Evolutionary conservation across 2,113 vertebrate species (phyloP), one percentile per base, ranked within the genome.

Genomic region (Cryptomyrus ogoouensis): DNA sequence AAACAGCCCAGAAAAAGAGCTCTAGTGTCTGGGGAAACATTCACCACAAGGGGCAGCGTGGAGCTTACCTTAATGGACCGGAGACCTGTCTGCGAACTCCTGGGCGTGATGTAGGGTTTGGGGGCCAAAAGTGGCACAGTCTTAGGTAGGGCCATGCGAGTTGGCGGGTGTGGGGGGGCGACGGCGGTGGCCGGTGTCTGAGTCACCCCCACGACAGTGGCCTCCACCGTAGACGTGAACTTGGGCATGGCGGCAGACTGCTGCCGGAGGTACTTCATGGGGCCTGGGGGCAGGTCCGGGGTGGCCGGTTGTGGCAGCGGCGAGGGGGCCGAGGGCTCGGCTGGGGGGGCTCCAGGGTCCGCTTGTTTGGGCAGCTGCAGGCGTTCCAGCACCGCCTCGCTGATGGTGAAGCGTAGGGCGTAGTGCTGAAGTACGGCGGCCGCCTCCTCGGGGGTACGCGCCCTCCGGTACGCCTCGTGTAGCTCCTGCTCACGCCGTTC

Each of bases 321-420:
- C 0, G 93, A 93, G n/a, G 91, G 90, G 46, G 89, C 90, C 92
- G 94, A 90, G 2, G 93, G 89, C 92, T 93, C 90, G 89, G 96
- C 94, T 74, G 95, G 86, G 31, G 92, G 89, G 49, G 90, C 92
- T 91, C 95, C 93, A 91, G 96, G 95, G 93, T 97, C 96, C 66
- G 10, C 94, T 93, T 52, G 96, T 91, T 95, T 94, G 95, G 98
- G 98, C 94, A 99, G 97, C 93, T 99, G 97, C 91, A 99, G 91
- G 93, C 96, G 97, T 93, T 99, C 98, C 1, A 99, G 95, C 77
- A 98, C 97, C 89, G 98, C 97, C 90, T 99, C 98, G 0, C 98
- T 99, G 95, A 99, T 98, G 90, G 98, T 98, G 93, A 99, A 99
- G 89, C 98, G 97, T 92, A 99, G 98, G 0, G 97, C 97, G 77